Conservation (phyloP, 1,140 invertebrate species). For the Platyscapa corneri region DNA sequence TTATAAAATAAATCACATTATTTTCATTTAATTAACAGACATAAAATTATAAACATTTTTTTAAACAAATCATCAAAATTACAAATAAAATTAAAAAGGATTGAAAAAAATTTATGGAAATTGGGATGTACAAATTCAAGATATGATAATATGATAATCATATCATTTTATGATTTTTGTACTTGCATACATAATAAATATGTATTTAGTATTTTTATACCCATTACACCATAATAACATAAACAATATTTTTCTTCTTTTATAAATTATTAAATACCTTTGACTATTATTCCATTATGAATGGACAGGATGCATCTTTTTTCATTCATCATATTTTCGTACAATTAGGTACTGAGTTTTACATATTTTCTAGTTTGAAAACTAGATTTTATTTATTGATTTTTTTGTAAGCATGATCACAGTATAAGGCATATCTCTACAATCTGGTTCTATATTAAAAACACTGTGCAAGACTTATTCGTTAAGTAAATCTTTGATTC, state of each 20-base stretch:
- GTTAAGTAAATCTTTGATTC: conserved; percentile 21
- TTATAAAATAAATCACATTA: conserved; percentile 47
- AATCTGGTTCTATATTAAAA: conserved; percentile 39
- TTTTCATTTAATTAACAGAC: conserved; percentile 29
- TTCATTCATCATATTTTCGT: conserved; percentile 56
- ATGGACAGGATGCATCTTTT: conserved; percentile 51
- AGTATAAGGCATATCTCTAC: conserved; percentile 56
- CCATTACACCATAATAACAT: conserved; percentile 61
- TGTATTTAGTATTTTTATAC: conserved; percentile 58
- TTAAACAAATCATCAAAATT: conserved; percentile 37
- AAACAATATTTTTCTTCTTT: conserved; percentile 58
- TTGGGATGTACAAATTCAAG: not conserved
- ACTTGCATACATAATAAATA: conserved; percentile 55
- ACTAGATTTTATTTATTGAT: conserved; percentile 30
- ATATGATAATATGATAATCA: not conserved
- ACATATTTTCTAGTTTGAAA: conserved; percentile 49
- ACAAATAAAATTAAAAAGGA: conserved; percentile 27
- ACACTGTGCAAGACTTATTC: conserved; percentile 44
- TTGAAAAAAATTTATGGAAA: conserved; percentile 25
- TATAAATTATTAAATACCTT: conserved; percentile 57
- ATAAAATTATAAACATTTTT: conserved; percentile 41
- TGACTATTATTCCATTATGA: conserved; percentile 45
- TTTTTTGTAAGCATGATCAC: conserved; percentile 59
- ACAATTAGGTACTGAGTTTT: conserved; percentile 28
- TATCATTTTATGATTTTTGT: conserved; percentile 38